These are phyloP conservation scores for Tokudaia muenninki DNA, from an alignment of 2,797 vertebrate species.

Conservation along the genomic window DNA sequence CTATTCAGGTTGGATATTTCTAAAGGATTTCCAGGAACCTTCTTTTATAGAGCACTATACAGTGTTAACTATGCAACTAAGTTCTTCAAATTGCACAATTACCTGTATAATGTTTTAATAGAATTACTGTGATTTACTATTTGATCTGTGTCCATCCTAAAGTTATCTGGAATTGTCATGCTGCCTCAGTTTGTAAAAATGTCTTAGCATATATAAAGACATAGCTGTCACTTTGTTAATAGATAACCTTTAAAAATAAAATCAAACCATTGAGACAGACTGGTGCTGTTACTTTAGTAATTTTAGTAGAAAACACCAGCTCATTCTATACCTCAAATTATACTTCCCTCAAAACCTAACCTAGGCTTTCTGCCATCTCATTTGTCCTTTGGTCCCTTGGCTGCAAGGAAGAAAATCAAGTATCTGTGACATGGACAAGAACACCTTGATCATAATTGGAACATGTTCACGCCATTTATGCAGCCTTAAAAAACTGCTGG, in stretches of 20 bases:
- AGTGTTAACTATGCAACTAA: constrained; percentile 69
- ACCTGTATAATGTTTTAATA: constrained; percentile 47
- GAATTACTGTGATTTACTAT: constrained; percentile 44
- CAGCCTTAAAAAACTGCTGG: not conserved
- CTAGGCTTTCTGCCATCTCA: not conserved
- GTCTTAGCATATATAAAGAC: constrained; percentile 40
- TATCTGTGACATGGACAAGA: not conserved
- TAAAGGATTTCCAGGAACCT: constrained; percentile 37
- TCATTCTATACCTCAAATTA: not conserved
- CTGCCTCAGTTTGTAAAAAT: constrained; percentile 54
- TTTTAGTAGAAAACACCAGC: not conserved
- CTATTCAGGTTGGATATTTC: not conserved
- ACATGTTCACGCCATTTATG: not conserved
- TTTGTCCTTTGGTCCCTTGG: not conserved
- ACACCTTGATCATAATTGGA: not conserved
- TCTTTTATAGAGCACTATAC: not conserved
- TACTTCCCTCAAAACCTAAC: not conserved
- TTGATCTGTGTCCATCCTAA: constrained; percentile 9
- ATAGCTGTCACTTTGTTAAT: constrained; percentile 32
- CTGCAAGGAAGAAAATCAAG: not conserved
- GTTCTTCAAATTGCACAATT: constrained; percentile 51
- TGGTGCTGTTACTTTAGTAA: not conserved
- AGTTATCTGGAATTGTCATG: constrained; percentile 36
- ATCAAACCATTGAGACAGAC: constrained; percentile 52
- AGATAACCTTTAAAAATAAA: constrained; percentile 67